A percentile compares a stretch with the other conserved stretches of the same genome.
Evolutionary conservation across 1,140 invertebrate species (phyloP).

Genomic region (Aphelinus atriplicis): DNA sequence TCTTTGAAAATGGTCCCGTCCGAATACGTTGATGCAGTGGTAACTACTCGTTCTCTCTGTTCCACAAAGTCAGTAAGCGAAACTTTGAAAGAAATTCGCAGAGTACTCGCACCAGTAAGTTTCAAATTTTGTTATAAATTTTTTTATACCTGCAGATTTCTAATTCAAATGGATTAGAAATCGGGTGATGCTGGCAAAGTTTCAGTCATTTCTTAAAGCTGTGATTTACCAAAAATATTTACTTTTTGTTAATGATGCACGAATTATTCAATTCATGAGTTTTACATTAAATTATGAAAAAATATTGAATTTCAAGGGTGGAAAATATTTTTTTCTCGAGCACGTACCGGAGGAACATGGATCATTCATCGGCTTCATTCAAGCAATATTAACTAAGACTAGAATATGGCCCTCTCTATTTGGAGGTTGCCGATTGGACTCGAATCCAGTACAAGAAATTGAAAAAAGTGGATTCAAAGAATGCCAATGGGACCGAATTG

Average conservation of each 20-base stretch:
- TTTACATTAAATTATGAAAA: too few relatives aligned
- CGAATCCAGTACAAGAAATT: constrained; percentile 50
- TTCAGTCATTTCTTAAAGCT: too few relatives aligned
- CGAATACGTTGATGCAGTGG: constrained; percentile 53
- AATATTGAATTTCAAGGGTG: constrained; percentile 47
- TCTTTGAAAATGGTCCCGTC: constrained; percentile 50
- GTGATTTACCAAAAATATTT: too few relatives aligned
- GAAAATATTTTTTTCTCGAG: constrained; percentile 59
- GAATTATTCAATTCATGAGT: too few relatives aligned
- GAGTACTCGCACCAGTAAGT: constrained; percentile 56
- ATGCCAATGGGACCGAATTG: constrained; percentile 46
- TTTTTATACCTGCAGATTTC: too few relatives aligned
- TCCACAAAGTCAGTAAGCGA: constrained; percentile 49
- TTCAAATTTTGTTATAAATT: not conserved
- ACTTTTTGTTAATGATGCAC: too few relatives aligned
- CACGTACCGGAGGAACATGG: constrained; percentile 53
- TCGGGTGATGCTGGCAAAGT: too few relatives aligned
- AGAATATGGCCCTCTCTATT: constrained; percentile 57
- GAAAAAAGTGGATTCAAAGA: constrained; percentile 51
- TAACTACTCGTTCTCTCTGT: constrained; percentile 58
- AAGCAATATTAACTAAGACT: constrained; percentile 52
- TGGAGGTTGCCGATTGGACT: constrained; percentile 54
- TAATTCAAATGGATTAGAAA: too few relatives aligned
- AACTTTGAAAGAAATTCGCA: constrained; percentile 53
- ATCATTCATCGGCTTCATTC: constrained; percentile 49